These are phyloP conservation scores for Hydraecia micacea DNA, from an alignment of 2,888 invertebrate species.

Conservation along the genomic window DNA sequence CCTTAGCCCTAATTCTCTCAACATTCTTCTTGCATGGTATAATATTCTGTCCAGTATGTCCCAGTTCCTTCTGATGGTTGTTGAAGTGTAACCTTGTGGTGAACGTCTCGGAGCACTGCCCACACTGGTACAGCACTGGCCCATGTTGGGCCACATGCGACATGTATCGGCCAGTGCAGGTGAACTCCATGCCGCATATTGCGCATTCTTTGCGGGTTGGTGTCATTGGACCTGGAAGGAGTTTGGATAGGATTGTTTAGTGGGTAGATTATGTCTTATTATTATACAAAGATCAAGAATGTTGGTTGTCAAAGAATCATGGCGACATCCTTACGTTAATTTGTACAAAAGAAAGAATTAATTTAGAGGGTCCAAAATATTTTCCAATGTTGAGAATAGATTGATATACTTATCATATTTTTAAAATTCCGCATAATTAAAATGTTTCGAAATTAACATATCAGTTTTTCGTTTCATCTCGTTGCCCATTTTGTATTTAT, in stretches of 20 bases:
- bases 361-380: too few species aligned
- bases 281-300: neutral
- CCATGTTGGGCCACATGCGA: conserved; percentile 91
- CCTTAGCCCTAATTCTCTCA: conserved; percentile 38
- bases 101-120: conserved; percentile 86
- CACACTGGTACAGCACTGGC: conserved; percentile 91
- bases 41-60: conserved; percentile 89
- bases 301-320: neutral
- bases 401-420: too few species aligned
- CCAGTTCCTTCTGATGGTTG: conserved; percentile 90
- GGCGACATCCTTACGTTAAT: too few species aligned
- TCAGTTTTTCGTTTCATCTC: too few species aligned
- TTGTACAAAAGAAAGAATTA: too few species aligned
- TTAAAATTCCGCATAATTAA: too few species aligned
- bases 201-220: conserved; percentile 83
- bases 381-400: too few species aligned
- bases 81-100: conserved; percentile 86
- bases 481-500: too few species aligned
- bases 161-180: conserved; percentile 87
- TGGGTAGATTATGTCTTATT: neutral
- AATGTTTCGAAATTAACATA: too few species aligned
- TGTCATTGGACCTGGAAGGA: conserved; percentile 79
- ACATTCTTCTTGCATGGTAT: conserved; percentile 63
- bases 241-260: neutral
- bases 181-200: conserved; percentile 87